A percentile compares a stretch with the other conserved stretches of the same genome.
Conservation (phyloP, 2,888 invertebrate species). For the Tipula lateralis region DNA sequence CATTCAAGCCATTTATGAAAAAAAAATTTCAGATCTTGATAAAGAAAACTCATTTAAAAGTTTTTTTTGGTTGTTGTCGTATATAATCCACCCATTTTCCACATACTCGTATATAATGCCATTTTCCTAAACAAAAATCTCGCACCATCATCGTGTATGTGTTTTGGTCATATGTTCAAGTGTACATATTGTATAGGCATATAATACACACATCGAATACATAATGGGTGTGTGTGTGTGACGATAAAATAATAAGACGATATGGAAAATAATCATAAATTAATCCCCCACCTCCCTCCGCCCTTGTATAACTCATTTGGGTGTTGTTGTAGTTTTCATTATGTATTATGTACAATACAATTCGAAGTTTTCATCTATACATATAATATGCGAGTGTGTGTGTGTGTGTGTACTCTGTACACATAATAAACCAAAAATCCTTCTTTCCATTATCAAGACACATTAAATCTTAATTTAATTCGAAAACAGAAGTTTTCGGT, state of each 20-base stretch:
- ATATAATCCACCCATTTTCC: not conserved
- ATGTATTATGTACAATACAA: not conserved
- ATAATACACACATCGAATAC: not conserved
- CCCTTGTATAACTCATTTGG: not conserved
- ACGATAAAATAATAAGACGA: conserved; percentile 9
- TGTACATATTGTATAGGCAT: not conserved
- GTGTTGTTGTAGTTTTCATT: not conserved
- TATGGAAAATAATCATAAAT: not conserved
- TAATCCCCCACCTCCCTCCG: not conserved
- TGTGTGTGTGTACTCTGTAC: too few relatives aligned
- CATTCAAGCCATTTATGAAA: not conserved
- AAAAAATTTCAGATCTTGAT: not conserved
- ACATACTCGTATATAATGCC: not conserved
- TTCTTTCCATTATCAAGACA: not conserved
- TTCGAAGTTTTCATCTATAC: not conserved
- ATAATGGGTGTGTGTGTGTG: not conserved
- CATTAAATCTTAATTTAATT: conserved; percentile 24
- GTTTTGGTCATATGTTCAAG: conserved; percentile 11
- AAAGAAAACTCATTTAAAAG: not conserved
- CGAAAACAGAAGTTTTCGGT: conserved; percentile 24
- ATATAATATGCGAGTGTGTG: too few relatives aligned
- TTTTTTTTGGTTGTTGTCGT: not conserved
- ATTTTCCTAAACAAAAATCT: not conserved
- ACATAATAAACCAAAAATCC: not conserved
- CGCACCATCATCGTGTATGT: not conserved